phyloP scores from a whole-genome alignment of 2,113 vertebrate genomes.

The Antennarius striatus region DNA sequence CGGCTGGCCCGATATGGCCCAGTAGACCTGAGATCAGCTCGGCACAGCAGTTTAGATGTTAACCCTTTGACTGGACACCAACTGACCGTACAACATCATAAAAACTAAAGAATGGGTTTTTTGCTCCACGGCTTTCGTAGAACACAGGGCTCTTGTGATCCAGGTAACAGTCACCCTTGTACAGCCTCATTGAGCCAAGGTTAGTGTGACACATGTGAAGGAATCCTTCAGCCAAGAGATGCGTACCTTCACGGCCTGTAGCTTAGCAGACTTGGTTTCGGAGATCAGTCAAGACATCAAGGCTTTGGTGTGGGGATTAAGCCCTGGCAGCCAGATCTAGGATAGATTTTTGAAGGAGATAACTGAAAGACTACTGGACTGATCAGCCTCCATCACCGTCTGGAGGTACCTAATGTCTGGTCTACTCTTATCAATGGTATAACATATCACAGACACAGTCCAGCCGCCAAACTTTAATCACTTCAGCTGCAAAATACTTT shows the following conservation, averaged over 20 bases:
- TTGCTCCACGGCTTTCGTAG: slow-evolving; percentile 22
- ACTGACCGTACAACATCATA: slow-evolving; percentile 22
- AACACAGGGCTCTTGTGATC: slow-evolving; percentile 37
- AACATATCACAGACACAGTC: slow-evolving; percentile 4
- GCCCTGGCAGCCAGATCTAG: slow-evolving; percentile 40
- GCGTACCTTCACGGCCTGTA: slow-evolving; percentile 39
- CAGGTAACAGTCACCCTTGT: slow-evolving; percentile 41
- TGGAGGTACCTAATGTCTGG: slow-evolving; percentile 17
- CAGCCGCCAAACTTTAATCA: slow-evolving; percentile 21
- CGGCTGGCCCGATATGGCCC: slow-evolving; percentile 35
- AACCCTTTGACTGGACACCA: slow-evolving; percentile 47
- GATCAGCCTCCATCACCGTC: slow-evolving; percentile 33
- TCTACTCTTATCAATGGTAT: slow-evolving; percentile 10
- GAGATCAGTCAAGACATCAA: slow-evolving; percentile 63
- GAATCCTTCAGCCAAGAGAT: slow-evolving; percentile 44
- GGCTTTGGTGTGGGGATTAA: slow-evolving; percentile 63
- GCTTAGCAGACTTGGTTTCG: slow-evolving; percentile 49
- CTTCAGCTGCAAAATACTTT: slow-evolving; percentile 23
- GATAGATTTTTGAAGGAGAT: slow-evolving; percentile 43
- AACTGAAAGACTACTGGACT: slow-evolving; percentile 25
- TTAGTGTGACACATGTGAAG: slow-evolving; percentile 38
- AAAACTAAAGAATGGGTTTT: slow-evolving; percentile 14
- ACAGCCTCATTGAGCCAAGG: slow-evolving; percentile 37
- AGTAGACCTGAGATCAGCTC: slow-evolving; percentile 62
- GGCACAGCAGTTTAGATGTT: slow-evolving; percentile 61